Percentiles rank a stretch among this genome's conserved stretches.
Evolutionary conservation across 2,797 vertebrate genomes (phyloP).

Genomic region (Crax fasciolata): DNA sequence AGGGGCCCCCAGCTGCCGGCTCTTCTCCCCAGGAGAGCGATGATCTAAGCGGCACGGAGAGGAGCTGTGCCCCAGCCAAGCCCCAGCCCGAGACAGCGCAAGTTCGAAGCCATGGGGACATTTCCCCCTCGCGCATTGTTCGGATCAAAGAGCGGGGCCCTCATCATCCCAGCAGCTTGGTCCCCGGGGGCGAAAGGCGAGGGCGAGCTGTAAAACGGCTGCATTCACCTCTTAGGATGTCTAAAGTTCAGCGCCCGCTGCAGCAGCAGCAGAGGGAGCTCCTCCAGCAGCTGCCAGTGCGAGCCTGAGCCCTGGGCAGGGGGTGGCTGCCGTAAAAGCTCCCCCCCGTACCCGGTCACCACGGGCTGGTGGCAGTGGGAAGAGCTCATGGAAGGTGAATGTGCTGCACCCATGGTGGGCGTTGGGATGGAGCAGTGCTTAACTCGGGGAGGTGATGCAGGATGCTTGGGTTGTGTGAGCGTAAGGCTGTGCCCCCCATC

Average conservation of each 20-base stretch:
- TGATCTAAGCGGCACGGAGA: not conserved
- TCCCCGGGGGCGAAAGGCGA: fast-evolving
- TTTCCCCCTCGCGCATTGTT: fast-evolving
- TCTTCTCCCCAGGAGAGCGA: not conserved
- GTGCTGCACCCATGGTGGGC: not conserved
- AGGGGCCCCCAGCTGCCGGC: not conserved
- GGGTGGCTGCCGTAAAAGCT: not conserved
- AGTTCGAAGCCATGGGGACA: not conserved
- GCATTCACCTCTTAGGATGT: fast-evolving
- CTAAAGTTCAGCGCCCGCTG: not conserved
- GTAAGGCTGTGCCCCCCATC: not conserved
- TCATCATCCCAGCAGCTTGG: not conserved
- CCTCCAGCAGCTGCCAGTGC: fast-evolving
- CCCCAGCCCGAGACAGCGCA: not conserved
- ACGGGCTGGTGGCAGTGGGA: not conserved
- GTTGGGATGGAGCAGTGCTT: fast-evolving
- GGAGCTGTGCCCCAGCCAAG: fast-evolving
- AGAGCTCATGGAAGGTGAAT: not conserved
- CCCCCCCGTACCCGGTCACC: not conserved
- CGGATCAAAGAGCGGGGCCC: not conserved
- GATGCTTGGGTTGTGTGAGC: not conserved
- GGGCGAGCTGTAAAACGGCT: not conserved
- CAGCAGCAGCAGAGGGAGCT: not conserved
- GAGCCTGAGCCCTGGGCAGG: not conserved
- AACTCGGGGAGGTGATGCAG: fast-evolving